Base-by-base conservation (phyloP, 2,797 vertebrate species). In the Neomorphus geoffroyi region DNA sequence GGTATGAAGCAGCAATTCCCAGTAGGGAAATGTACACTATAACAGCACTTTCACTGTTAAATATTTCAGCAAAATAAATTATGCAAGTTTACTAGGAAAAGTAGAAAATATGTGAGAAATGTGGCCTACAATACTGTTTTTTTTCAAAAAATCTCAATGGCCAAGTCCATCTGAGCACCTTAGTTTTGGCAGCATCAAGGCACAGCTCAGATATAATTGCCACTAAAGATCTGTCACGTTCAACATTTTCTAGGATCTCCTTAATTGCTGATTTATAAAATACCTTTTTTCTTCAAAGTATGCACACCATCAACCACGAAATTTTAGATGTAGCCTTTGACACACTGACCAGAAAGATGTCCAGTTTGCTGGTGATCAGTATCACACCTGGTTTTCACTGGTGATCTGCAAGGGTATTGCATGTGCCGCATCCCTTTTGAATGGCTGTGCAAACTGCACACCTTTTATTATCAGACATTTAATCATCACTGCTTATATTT, bases 41-140 rank as follows among this genome's bases (percentile, higher is more conserved):
- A 82, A 60, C 37, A 51, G 54, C 56, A 80, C 32, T 30, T 75
- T 46, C 27, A 11, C 32, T 54, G 37, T 46, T 88, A 61, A 80
- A 90, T 86, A 90, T 70, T 61, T 43, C 71, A 58, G 21, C 39
- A 41, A 80, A 90, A 66, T 75, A 73, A 90, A 82, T 66, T 37
- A 82, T 23, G 18, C 22, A 85, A 64, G 16, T 75, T 82, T 70
- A 28, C 46, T 45, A 62, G 26, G 32, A 75, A 91, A 85, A 88
- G 33, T 11, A 85, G 46, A 41, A 82, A 77, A 82, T 3, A 10
- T 27, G 7, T 5, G 56, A 90, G 43, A 81, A 88, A 84, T 23
- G 4, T 6, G 51, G 22, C 54, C 78, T 30, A 58, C 10, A 65
- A n/a, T 3, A n/a, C 21, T 4, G 0, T n/a, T 35, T 1, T 45